phyloP scores from a whole-genome alignment of 1,140 invertebrate genomes.

The Cotesia typhae region DNA sequence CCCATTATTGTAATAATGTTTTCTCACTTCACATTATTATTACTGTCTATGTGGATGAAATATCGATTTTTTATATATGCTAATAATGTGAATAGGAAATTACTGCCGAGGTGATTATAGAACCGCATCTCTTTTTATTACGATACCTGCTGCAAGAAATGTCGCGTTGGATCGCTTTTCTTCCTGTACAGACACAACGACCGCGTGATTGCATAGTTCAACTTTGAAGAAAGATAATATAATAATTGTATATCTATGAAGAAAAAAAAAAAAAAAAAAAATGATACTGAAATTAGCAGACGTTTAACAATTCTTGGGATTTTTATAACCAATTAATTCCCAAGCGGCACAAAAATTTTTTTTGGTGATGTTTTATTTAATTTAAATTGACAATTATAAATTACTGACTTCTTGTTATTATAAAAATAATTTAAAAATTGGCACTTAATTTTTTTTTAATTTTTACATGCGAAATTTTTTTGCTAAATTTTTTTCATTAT shows the following conservation, averaged over 20 bases:
- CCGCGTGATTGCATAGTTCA: not conserved
- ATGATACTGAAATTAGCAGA: too few species aligned
- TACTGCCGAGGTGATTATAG: constrained; percentile 19
- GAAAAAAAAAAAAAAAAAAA: too few species aligned
- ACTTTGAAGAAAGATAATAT: not conserved
- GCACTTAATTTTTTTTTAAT: too few species aligned
- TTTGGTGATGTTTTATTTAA: too few species aligned
- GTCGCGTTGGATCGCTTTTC: constrained; percentile 9
- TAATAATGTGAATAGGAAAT: constrained; percentile 20
- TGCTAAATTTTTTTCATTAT: too few species aligned
- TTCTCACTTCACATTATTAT: constrained; percentile 9
- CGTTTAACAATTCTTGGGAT: too few species aligned
- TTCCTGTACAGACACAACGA: not conserved
- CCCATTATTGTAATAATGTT: constrained; percentile 6
- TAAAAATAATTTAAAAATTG: too few species aligned
- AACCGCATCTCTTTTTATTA: not conserved
- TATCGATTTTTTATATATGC: constrained; percentile 12
- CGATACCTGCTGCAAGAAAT: not conserved
- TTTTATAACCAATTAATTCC: too few species aligned
- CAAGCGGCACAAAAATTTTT: too few species aligned
- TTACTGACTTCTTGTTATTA: too few species aligned
- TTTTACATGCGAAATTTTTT: too few species aligned
- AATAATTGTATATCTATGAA: not conserved
- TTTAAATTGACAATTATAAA: too few species aligned
- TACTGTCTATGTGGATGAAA: constrained; percentile 27